A percentile compares a stretch with the other conserved stretches of the same genome.
These are phyloP conservation scores for Chionis minor DNA, from an alignment of 2,113 vertebrate genomes.

Conservation along the genomic window DNA sequence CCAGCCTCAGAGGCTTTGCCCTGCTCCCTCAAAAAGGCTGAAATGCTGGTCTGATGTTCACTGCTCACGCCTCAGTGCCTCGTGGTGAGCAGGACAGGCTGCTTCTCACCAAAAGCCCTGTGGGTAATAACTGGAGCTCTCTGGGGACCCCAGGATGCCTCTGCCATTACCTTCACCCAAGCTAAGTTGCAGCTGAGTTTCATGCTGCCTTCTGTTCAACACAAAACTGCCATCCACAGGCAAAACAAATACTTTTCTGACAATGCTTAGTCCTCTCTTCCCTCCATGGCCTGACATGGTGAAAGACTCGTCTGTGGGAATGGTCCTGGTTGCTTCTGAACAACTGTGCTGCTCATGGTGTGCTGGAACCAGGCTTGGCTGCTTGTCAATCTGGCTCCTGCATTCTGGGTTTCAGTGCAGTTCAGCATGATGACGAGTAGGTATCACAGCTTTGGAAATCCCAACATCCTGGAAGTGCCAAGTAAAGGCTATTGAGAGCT, in stretches of 20 bases:
- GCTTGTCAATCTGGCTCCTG: neutral
- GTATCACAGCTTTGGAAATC: neutral
- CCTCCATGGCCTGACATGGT: rapidly evolving
- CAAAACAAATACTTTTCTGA: neutral
- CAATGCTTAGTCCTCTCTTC: neutral
- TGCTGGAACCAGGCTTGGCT: neutral
- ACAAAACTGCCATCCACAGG: neutral
- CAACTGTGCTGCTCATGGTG: rapidly evolving
- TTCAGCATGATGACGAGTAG: neutral
- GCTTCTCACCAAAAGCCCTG: neutral
- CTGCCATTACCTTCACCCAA: rapidly evolving
- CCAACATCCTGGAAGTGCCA: neutral
- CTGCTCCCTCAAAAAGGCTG: neutral
- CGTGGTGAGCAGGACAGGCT: neutral
- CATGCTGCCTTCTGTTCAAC: neutral
- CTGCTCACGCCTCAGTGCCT: neutral
- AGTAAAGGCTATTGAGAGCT: neutral
- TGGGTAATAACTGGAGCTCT: neutral
- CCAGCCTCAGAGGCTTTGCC: neutral
- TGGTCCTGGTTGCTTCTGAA: neutral
- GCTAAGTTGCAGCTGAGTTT: neutral
- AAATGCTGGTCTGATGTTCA: neutral
- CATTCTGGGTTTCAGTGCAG: neutral
- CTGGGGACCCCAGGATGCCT: neutral
- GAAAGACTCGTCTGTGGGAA: neutral